These are phyloP conservation scores for Sebastes matsubarae DNA, from an alignment of 2,797 vertebrate genomes.

Conservation along the genomic window DNA sequence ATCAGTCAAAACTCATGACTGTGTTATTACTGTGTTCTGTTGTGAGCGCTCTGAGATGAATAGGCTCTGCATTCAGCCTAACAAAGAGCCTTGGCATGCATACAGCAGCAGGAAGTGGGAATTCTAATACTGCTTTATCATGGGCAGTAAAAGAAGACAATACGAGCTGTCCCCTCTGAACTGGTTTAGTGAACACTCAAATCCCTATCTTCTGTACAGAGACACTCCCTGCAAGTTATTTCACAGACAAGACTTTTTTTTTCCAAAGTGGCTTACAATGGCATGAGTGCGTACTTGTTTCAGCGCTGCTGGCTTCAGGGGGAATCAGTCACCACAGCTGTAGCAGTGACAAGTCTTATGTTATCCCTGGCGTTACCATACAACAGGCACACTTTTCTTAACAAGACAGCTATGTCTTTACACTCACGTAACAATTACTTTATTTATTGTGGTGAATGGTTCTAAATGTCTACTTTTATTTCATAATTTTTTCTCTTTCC, in stretches of 20 bases:
- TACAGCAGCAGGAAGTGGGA: conserved; percentile 74
- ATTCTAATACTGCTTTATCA: conserved; percentile 76
- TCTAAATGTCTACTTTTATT: conserved; percentile 27
- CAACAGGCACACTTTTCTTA: background rate
- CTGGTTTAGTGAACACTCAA: conserved; percentile 62
- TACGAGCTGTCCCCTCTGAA: conserved; percentile 70
- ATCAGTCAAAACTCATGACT: conserved; percentile 75
- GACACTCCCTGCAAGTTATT: conserved; percentile 58
- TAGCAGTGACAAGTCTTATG: conserved; percentile 3
- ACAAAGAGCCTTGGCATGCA: conserved; percentile 77
- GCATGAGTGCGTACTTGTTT: conserved; percentile 29
- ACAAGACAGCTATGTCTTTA: conserved; percentile 18
- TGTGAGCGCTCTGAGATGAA: conserved; percentile 69
- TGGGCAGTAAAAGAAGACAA: conserved; percentile 72
- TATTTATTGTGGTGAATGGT: background rate
- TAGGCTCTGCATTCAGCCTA: conserved; percentile 65
- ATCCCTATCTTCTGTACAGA: conserved; percentile 56
- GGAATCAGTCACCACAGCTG: conserved; percentile 15
- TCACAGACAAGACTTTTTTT: conserved; percentile 28
- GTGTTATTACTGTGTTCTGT: conserved; percentile 74
- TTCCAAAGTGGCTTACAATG: conserved; percentile 39
- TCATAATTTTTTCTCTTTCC: background rate
- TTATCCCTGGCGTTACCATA: background rate
- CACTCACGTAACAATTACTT: conserved; percentile 1
- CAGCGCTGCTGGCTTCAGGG: conserved; percentile 12